Conservation (phyloP, 2,797 vertebrate species). For the Myripristis murdjan region DNA sequence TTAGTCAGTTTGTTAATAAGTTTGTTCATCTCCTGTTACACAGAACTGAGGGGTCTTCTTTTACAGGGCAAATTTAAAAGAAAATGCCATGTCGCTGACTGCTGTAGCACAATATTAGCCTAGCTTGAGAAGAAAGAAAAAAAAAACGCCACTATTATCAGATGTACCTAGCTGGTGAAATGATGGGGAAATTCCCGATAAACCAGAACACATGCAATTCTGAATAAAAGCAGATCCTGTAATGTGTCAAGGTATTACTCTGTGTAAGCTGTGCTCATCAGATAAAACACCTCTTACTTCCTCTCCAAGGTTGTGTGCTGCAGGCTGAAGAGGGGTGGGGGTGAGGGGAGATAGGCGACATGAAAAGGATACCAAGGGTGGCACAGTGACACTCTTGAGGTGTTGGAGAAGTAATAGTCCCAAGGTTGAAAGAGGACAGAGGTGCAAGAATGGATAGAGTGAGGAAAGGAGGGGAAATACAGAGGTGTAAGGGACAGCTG, state of each 20-base stretch:
- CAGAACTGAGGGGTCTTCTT: not conserved
- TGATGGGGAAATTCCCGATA: not conserved
- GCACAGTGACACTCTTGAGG: slow-evolving; percentile 41
- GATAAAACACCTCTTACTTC: too few relatives aligned
- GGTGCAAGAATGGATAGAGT: slow-evolving; percentile 43
- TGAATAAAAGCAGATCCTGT: too few relatives aligned
- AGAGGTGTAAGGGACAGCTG: slow-evolving; percentile 66
- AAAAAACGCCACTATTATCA: not conserved
- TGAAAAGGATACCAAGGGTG: not conserved
- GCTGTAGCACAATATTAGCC: not conserved
- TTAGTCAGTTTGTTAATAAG: slow-evolving; percentile 2
- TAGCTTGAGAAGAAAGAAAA: not conserved
- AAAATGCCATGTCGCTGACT: slow-evolving; percentile 1
- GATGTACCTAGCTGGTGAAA: not conserved
- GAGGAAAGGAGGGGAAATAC: slow-evolving; percentile 36
- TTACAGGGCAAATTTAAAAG: slow-evolving; percentile 3
- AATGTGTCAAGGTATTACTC: too few relatives aligned
- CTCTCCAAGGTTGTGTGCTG: too few relatives aligned
- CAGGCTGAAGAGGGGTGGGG: not conserved
- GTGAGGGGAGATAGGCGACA: not conserved
- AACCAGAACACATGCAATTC: too few relatives aligned
- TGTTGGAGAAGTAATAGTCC: slow-evolving; percentile 66
- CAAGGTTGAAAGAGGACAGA: slow-evolving; percentile 56
- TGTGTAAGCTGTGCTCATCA: too few relatives aligned
- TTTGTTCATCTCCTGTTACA: not conserved